A percentile compares a stretch with the other conserved stretches of the same genome.
phyloP scores from a whole-genome alignment of 1,140 invertebrate species.

The Megalopta genalis region DNA sequence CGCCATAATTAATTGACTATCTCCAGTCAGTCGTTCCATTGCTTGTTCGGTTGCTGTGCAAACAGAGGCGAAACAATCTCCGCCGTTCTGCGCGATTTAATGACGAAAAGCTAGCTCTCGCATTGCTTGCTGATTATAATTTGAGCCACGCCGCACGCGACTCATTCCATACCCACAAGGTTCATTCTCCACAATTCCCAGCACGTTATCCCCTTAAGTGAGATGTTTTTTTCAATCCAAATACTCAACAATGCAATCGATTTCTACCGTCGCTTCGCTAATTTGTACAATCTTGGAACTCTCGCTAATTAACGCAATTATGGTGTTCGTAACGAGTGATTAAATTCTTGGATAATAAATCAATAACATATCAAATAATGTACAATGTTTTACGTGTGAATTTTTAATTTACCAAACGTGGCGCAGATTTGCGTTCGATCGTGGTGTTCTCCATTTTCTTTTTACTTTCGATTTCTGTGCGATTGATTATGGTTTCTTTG shows the following conservation, averaged over 20 bases:
- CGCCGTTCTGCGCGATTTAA: conserved; percentile 59
- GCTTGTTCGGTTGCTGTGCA: conserved; percentile 60
- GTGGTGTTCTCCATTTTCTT: no score
- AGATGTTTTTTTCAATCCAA: background rate
- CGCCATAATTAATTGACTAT: conserved; percentile 62
- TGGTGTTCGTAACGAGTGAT: no score
- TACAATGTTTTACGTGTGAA: no score
- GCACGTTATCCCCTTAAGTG: no score
- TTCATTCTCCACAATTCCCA: conserved; percentile 32
- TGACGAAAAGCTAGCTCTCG: conserved; percentile 45
- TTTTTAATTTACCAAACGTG: no score
- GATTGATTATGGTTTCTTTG: no score
- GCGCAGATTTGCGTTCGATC: no score
- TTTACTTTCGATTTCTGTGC: no score
- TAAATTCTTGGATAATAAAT: no score
- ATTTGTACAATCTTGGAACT: background rate
- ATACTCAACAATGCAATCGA: background rate
- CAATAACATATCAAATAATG: no score
- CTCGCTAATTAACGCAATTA: no score
- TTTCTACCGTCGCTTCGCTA: background rate
- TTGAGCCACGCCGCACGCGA: background rate
- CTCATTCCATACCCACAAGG: background rate
- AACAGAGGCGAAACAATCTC: conserved; percentile 60
- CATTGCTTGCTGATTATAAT: conserved; percentile 54
- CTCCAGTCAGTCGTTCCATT: conserved; percentile 55